Evolutionary conservation across 64 coral and sea anemone genomes (phyloP).

Genomic region (Montipora foliosa): DNA sequence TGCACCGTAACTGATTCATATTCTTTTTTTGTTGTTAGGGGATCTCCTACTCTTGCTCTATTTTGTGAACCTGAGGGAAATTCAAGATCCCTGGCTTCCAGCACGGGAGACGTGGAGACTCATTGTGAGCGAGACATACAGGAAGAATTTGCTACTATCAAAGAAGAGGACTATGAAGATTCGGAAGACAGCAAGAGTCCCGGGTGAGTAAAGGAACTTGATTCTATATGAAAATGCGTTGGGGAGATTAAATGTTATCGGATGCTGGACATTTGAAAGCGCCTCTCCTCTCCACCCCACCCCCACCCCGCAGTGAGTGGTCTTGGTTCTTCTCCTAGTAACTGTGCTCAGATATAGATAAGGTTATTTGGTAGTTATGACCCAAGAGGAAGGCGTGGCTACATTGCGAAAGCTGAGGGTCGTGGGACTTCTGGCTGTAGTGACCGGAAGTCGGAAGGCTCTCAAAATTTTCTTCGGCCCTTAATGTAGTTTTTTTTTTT

Average conservation of each 20-base stretch:
- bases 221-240: neutral
- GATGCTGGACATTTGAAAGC: neutral
- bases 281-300: too few relatives aligned
- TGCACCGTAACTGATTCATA: neutral
- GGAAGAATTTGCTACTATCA: constrained; percentile 47
- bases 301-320: too few relatives aligned
- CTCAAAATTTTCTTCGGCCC: neutral
- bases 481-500: neutral
- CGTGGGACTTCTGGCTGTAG: too few relatives aligned
- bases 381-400: too few relatives aligned
- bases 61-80: neutral
- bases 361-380: too few relatives aligned
- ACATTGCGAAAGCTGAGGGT: too few relatives aligned
- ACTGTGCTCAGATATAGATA: too few relatives aligned
- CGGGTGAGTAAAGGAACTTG: neutral
- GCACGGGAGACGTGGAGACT: constrained; percentile 37
- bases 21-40: neutral
- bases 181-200: constrained; percentile 30
- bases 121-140: constrained; percentile 36
- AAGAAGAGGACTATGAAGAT: constrained; percentile 52
- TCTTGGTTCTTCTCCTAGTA: too few relatives aligned
- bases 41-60: neutral
- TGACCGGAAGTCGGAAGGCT: too few relatives aligned
- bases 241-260: neutral
- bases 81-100: constrained; percentile 18